Percentiles rank a stretch among this genome's conserved stretches.
Evolutionary conservation across 1,140 invertebrate genomes (phyloP).

Genomic region (Eupristina koningsbergeri): DNA sequence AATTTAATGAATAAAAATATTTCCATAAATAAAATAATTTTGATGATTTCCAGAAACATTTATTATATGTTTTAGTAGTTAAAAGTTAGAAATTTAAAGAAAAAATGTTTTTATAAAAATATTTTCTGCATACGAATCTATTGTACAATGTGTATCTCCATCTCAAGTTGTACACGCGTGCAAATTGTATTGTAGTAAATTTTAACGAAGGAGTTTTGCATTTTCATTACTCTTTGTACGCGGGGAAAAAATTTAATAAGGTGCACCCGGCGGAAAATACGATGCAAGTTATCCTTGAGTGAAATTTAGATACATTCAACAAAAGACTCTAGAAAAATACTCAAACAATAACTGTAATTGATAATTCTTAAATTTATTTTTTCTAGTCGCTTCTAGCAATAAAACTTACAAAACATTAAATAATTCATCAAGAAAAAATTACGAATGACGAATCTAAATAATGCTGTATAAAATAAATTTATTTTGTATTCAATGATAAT

Average conservation of each 20-base stretch:
- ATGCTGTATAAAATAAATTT: no score
- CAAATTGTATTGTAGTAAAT: slow-evolving; percentile 14
- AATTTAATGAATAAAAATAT: no score
- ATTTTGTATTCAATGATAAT: no score
- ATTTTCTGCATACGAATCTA: slow-evolving; percentile 1
- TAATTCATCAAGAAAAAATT: no score
- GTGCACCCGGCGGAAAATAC: slow-evolving; percentile 41
- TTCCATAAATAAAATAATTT: no score
- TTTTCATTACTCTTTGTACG: slow-evolving; percentile 20
- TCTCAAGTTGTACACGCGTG: neutral
- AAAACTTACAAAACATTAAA: no score
- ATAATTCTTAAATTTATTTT: neutral
- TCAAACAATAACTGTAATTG: neutral
- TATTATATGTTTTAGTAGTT: neutral
- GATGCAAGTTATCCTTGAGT: neutral
- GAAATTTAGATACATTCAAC: neutral
- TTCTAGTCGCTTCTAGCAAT: neutral
- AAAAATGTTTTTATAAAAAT: neutral
- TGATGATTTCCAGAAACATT: neutral
- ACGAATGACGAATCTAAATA: no score
- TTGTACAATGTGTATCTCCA: neutral
- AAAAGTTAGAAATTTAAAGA: neutral
- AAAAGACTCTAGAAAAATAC: neutral
- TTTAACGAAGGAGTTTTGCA: slow-evolving; percentile 28
- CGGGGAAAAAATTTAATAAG: slow-evolving; percentile 38